phyloP scores from a whole-genome alignment of 2,797 vertebrate species.

The Enteromius afrohamiltoni region DNA sequence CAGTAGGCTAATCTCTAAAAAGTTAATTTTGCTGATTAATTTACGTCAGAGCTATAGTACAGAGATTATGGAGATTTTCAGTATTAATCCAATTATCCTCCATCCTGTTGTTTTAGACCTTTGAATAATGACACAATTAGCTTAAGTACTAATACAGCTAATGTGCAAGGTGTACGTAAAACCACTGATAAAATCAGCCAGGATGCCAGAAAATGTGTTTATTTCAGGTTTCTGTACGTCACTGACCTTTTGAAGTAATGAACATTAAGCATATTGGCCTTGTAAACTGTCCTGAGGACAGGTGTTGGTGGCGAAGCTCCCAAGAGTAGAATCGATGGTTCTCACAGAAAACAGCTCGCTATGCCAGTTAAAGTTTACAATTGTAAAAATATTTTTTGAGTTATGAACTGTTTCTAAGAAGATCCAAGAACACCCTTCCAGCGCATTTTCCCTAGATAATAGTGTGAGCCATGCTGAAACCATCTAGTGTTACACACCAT shows the following conservation, averaged over 20 bases:
- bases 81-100: constrained; percentile 25
- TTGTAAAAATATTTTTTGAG: constrained; percentile 20
- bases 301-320: constrained; percentile 8
- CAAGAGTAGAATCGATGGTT: background rate
- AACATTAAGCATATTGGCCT: constrained; percentile 39
- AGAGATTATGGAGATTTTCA: constrained; percentile 28
- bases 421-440: constrained; percentile 33
- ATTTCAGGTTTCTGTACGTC: constrained; percentile 20
- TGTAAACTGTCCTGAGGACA: constrained; percentile 42
- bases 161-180: constrained; percentile 26
- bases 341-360: constrained; percentile 25
- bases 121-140: constrained; percentile 52
- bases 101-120: constrained; percentile 13
- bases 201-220: background rate
- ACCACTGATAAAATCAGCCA: constrained; percentile 39
- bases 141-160: constrained; percentile 30
- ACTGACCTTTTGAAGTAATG: constrained; percentile 54
- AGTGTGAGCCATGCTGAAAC: background rate
- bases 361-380: constrained; percentile 33
- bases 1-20: background rate
- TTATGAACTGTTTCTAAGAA: constrained; percentile 26
- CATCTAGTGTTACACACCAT: constrained; percentile 17
- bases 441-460: constrained; percentile 2
- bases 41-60: constrained; percentile 12
- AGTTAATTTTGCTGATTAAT: constrained; percentile 12